Evolutionary conservation across 2,113 vertebrate species (phyloP).

Genomic region (Pyxicephalus adspersus): DNA sequence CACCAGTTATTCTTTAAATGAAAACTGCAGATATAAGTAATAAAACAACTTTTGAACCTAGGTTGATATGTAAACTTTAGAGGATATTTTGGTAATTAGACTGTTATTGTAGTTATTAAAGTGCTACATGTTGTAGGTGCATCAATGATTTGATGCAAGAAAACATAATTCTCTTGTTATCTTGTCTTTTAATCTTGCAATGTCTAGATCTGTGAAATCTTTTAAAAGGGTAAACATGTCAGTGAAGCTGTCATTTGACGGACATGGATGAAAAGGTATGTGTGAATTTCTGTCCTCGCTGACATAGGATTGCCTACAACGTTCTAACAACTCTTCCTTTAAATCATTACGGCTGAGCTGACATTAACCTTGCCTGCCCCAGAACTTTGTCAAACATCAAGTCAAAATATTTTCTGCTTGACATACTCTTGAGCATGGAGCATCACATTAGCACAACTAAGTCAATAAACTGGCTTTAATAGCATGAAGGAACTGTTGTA

Average conservation of each 20-base stretch:
- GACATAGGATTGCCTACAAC: not conserved
- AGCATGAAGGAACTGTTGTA: too few relatives aligned
- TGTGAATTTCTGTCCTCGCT: slow-evolving; percentile 11
- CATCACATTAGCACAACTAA: not conserved
- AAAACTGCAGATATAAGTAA: too few relatives aligned
- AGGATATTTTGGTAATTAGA: too few relatives aligned
- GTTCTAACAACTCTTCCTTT: not conserved
- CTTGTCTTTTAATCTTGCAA: not conserved
- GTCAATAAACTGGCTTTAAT: not conserved
- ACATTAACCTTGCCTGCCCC: slow-evolving; percentile 20
- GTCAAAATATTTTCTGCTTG: not conserved
- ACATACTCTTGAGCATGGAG: not conserved
- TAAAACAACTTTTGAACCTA: too few relatives aligned
- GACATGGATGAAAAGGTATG: not conserved
- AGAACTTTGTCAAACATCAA: slow-evolving; percentile 25
- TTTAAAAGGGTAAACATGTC: slow-evolving; percentile 3
- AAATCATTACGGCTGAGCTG: slow-evolving; percentile 27
- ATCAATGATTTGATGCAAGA: too few relatives aligned
- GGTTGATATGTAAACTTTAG: too few relatives aligned
- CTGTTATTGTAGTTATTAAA: too few relatives aligned
- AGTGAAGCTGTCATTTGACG: not conserved
- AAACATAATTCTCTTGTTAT: too few relatives aligned
- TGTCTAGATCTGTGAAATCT: not conserved
- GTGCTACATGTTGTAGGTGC: too few relatives aligned
- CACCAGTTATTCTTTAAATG: too few relatives aligned